Conservation (phyloP, 2,113 vertebrate genomes). For the Pollimyrus isidori region DNA sequence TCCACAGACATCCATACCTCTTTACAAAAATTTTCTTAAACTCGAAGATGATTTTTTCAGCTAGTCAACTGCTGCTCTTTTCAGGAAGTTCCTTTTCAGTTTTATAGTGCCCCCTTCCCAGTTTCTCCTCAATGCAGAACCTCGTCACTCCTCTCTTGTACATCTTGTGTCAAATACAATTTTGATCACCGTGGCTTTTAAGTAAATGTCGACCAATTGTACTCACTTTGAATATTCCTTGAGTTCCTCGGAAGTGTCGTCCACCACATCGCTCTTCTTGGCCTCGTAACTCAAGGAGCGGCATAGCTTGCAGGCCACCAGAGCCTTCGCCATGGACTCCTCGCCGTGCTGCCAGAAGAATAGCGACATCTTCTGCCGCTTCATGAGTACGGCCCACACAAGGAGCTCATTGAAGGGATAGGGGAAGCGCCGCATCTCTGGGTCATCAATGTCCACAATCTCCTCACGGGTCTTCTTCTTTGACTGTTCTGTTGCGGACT, state of each 20-base stretch:
- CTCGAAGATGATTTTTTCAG: neutral
- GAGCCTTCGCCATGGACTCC: conserved; percentile 95
- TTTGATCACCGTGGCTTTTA: neutral
- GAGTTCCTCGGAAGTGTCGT: conserved; percentile 91
- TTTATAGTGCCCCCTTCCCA: neutral
- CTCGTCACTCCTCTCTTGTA: neutral
- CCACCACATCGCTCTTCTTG: conserved; percentile 94
- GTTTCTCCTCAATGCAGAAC: neutral
- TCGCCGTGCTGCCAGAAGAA: conserved; percentile 99
- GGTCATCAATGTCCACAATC: conserved; percentile 95
- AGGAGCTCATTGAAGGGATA: conserved; percentile 96
- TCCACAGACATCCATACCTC: neutral
- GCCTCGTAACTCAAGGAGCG: conserved; percentile 93
- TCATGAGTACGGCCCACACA: conserved; percentile 96
- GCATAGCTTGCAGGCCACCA: conserved; percentile 94
- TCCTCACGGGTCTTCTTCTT: conserved; percentile 95
- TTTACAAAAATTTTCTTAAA: neutral
- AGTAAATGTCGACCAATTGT: neutral
- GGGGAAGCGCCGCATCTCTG: conserved; percentile 86
- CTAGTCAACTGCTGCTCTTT: neutral
- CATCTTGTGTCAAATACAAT: neutral
- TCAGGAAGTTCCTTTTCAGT: too few relatives aligned
- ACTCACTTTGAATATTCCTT: conserved; percentile 90
- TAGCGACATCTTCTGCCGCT: conserved; percentile 94
- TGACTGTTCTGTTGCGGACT: conserved; percentile 70